Evolutionary conservation across 2,888 invertebrate genomes (phyloP).

Genomic region (Melanophora roralis): DNA sequence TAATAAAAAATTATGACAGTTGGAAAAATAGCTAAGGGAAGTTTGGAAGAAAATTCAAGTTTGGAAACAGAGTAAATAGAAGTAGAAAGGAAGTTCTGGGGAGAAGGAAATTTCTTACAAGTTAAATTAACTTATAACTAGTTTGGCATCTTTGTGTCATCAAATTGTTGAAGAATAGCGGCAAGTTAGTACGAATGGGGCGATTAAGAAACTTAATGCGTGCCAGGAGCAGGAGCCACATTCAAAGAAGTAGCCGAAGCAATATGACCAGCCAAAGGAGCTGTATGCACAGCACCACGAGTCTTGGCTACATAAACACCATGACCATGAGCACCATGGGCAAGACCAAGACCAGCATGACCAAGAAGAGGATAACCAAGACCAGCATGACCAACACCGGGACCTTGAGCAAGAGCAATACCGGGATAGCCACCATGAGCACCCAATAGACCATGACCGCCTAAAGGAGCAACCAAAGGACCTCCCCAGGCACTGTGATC

Average conservation of each 20-base stretch:
- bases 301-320: constrained; percentile 76
- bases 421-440: constrained; percentile 69
- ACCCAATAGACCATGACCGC: constrained; percentile 72
- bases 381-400: constrained; percentile 64
- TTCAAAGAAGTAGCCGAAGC: constrained; percentile 75
- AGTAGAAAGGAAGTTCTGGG: background rate
- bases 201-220: constrained; percentile 63
- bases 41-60: background rate
- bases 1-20: constrained; percentile 8
- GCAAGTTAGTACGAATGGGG: background rate
- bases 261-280: constrained; percentile 75
- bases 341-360: constrained; percentile 62
- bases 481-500: constrained; percentile 74
- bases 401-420: constrained; percentile 73
- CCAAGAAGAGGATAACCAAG: constrained; percentile 63
- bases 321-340: constrained; percentile 68
- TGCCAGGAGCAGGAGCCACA: constrained; percentile 75
- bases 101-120: background rate
- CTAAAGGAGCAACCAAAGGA: constrained; percentile 73
- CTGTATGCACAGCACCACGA: constrained; percentile 76
- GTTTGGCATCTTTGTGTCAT: constrained; percentile 61
- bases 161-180: constrained; percentile 4
- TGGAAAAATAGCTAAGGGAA: constrained; percentile 4
- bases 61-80: background rate
- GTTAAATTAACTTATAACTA: constrained; percentile 39